These are phyloP conservation scores for Drosophila persimilis DNA, from an alignment of 1,140 invertebrate genomes.

Conservation along the genomic window DNA sequence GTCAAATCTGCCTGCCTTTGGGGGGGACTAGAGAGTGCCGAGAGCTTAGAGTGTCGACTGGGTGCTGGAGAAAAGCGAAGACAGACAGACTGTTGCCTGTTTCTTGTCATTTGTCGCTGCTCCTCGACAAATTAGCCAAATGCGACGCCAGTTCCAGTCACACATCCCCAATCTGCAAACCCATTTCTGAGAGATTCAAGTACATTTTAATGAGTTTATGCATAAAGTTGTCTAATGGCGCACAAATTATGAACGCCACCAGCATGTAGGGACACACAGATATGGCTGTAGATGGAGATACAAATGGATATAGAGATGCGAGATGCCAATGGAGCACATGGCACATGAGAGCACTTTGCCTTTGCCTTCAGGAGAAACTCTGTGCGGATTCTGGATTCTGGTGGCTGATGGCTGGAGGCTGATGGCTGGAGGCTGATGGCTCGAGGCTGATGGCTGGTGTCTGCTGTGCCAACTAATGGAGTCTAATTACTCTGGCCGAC, in stretches of 20 bases:
- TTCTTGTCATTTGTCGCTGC: conserved; percentile 64
- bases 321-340: conserved; percentile 17
- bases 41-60: neutral
- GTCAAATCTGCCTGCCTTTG: conserved; percentile 46
- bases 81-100: conserved; percentile 25
- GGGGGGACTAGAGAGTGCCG: neutral
- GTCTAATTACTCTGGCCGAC: conserved; percentile 69
- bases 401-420: no score
- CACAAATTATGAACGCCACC: conserved; percentile 76
- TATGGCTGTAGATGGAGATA: conserved; percentile 3
- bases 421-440: no score
- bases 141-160: conserved; percentile 47
- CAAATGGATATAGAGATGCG: conserved; percentile 25
- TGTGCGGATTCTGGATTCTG: neutral
- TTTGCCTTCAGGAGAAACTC: conserved; percentile 22
- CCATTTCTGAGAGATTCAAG: conserved; percentile 70
- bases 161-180: conserved; percentile 35
- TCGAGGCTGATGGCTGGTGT: conserved; percentile 5
- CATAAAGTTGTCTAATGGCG: conserved; percentile 76
- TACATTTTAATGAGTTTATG: conserved; percentile 79
- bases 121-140: conserved; percentile 74
- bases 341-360: conserved; percentile 66
- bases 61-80: no score
- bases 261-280: conserved; percentile 27
- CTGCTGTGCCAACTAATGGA: conserved; percentile 64